A percentile compares a stretch with the other conserved stretches of the same genome.
Conservation (phyloP, 2,113 vertebrate species). For the Hippocampus abdominalis region DNA sequence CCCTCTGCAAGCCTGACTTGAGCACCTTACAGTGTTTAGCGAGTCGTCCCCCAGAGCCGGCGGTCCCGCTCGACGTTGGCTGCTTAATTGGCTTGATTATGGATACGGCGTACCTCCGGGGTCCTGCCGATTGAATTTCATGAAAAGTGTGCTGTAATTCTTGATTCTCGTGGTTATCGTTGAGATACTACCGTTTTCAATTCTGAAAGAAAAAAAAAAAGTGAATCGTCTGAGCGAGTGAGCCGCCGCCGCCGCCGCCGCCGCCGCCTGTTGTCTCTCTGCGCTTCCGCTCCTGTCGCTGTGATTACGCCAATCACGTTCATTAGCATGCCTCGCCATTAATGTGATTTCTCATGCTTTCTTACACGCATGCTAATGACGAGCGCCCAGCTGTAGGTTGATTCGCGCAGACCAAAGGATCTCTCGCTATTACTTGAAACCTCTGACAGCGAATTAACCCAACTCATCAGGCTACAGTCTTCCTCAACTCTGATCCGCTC, state of each 20-base stretch:
- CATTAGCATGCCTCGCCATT: slow-evolving; percentile 59
- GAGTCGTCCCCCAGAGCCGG: slow-evolving; percentile 57
- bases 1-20: slow-evolving; percentile 62
- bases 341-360: slow-evolving; percentile 61
- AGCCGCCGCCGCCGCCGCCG: slow-evolving; percentile 54
- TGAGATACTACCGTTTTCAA: neutral
- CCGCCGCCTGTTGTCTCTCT: slow-evolving; percentile 55
- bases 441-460: slow-evolving; percentile 32
- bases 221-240: slow-evolving; percentile 1
- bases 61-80: slow-evolving; percentile 57
- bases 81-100: slow-evolving; percentile 74
- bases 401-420: slow-evolving; percentile 15
- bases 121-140: neutral
- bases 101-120: slow-evolving; percentile 38
- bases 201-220: neutral
- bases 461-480: slow-evolving; percentile 39
- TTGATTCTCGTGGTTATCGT: too few species aligned
- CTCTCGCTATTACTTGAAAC: slow-evolving; percentile 31
- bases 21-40: slow-evolving; percentile 58
- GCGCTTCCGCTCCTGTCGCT: slow-evolving; percentile 40
- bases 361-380: slow-evolving; percentile 60
- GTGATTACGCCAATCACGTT: slow-evolving; percentile 69
- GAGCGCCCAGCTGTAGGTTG: slow-evolving; percentile 17
- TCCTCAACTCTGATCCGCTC: slow-evolving; percentile 43
- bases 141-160: neutral